phyloP scores from a whole-genome alignment of 2,888 invertebrate species.

The Brachylomia viminalis region DNA sequence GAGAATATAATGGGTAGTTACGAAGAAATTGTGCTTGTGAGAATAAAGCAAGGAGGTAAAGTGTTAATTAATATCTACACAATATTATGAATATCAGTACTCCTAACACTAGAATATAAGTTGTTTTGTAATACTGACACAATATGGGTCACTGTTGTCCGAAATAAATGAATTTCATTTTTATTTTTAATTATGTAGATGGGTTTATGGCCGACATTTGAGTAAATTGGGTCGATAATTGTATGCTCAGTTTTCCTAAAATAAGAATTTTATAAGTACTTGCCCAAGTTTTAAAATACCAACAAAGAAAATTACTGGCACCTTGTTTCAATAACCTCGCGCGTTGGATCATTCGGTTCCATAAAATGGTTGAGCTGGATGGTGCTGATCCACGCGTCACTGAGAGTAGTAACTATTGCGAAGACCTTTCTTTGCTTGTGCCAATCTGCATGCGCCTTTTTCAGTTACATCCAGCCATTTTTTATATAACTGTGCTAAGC shows the following conservation, averaged over 20 bases:
- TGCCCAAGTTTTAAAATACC: not conserved
- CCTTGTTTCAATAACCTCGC: not conserved
- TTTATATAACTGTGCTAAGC: not conserved
- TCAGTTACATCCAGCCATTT: not conserved
- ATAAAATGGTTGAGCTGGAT: no score
- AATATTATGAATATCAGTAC: no score
- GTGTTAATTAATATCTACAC: not conserved
- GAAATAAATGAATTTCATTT: no score
- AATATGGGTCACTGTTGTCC: no score
- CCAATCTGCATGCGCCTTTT: not conserved
- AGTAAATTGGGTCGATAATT: not conserved
- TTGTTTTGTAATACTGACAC: no score
- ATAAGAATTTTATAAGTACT: not conserved
- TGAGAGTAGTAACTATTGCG: not conserved
- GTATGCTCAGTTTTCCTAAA: not conserved
- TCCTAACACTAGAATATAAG: no score
- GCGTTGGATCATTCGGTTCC: no score
- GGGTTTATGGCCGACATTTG: not conserved
- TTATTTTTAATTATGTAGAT: not conserved
- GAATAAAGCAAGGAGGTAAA: not conserved
- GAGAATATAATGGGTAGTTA: constrained; percentile 22
- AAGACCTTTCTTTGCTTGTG: not conserved
- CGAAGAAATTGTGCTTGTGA: not conserved
- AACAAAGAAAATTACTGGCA: not conserved
- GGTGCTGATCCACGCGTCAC: no score